A percentile compares a stretch with the other conserved stretches of the same genome.
Conservation (phyloP, 92 coral and sea anemone species). For the Actinernus sp. region DNA sequence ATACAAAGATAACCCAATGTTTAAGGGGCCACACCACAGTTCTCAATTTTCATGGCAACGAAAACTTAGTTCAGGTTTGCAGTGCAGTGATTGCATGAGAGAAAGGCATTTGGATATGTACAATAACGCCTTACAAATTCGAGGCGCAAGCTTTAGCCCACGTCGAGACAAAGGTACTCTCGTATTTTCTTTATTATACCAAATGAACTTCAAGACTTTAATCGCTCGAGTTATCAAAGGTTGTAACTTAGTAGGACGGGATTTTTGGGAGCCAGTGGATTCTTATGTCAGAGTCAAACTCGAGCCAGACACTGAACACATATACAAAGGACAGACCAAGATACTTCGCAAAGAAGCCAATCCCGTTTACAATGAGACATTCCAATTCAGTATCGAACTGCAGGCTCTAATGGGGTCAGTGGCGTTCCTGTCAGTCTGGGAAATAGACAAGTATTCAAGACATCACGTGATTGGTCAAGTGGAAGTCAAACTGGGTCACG, state of each 20-base stretch:
- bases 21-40: conserved; percentile 4
- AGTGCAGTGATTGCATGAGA: conserved; percentile 74
- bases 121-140: conserved; percentile 12
- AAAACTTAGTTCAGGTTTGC: conserved; percentile 11
- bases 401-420: conserved; percentile 36
- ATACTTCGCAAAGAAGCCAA: conserved; percentile 53
- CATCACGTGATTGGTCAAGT: conserved; percentile 85
- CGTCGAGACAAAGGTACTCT: conserved; percentile 67
- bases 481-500: conserved; percentile 54
- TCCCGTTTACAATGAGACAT: conserved; percentile 61
- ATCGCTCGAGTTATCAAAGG: conserved; percentile 67
- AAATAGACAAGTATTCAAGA: conserved; percentile 75
- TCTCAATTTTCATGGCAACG: conserved; percentile 33
- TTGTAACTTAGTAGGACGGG: conserved; percentile 76
- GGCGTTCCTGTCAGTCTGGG: conserved; percentile 71
- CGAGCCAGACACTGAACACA: conserved; percentile 60
- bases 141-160: conserved; percentile 47
- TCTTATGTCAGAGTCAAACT: conserved; percentile 74
- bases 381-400: conserved; percentile 50
- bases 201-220: conserved; percentile 36
- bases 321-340: conserved; percentile 50
- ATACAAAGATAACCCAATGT: conserved; percentile 45
- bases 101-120: conserved; percentile 23
- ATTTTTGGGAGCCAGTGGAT: conserved; percentile 90
- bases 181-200: conserved; percentile 71